A percentile compares a stretch with the other conserved stretches of the same genome.
These are phyloP conservation scores for Apocheima hispidaria DNA, from an alignment of 2,888 invertebrate species.

Conservation along the genomic window DNA sequence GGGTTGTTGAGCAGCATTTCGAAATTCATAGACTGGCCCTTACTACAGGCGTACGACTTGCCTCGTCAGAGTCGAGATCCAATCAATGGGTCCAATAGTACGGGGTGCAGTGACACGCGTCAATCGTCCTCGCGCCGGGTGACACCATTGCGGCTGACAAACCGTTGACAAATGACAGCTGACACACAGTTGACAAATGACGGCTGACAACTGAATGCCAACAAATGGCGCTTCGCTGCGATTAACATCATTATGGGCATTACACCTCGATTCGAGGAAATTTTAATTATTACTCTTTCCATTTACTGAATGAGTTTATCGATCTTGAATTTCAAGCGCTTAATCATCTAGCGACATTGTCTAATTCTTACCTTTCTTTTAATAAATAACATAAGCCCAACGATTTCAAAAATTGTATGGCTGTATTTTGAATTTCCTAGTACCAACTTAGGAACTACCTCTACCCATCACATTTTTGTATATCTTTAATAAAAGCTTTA, in stretches of 20 bases:
- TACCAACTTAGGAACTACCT: too few species aligned
- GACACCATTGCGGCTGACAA: constrained; percentile 77
- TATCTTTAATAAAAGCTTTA: too few species aligned
- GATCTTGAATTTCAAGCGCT: background rate
- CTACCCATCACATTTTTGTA: too few species aligned
- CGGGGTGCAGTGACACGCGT: constrained; percentile 64
- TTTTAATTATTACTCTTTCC: constrained; percentile 63
- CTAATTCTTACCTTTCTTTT: background rate
- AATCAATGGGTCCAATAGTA: constrained; percentile 44
- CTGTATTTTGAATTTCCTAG: too few species aligned
- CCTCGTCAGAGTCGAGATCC: too few species aligned
- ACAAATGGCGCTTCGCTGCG: constrained; percentile 45
- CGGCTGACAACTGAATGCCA: constrained; percentile 56
- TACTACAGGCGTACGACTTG: too few species aligned
- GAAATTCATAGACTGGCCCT: too few species aligned
- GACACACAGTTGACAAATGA: constrained; percentile 74
- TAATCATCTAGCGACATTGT: background rate
- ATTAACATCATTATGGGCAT: constrained; percentile 70
- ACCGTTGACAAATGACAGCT: constrained; percentile 71
- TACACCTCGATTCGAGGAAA: constrained; percentile 65
- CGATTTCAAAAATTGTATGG: too few species aligned
- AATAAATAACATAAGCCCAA: too few species aligned
- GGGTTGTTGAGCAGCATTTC: too few species aligned
- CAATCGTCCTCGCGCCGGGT: constrained; percentile 72
- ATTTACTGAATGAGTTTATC: constrained; percentile 25